Evolutionary conservation across 2,888 invertebrate genomes (phyloP).

Genomic region (Ichneumoninae sp.): DNA sequence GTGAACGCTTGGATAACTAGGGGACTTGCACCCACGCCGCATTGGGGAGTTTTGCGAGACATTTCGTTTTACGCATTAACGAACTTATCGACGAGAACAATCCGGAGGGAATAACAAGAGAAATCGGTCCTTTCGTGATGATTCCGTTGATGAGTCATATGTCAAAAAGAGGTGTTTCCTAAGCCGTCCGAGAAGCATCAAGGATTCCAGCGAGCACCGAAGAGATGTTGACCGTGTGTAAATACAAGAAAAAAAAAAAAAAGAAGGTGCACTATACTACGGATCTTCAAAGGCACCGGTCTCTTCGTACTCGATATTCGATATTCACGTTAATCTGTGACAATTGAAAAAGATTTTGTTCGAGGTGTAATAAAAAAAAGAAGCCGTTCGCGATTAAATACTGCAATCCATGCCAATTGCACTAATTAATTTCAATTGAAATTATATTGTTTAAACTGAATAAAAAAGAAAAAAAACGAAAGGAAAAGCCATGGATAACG

Average conservation of each 20-base stretch:
- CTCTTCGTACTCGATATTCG: conserved; percentile 36
- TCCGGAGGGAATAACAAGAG: conserved; percentile 17
- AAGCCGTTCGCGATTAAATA: conserved; percentile 34
- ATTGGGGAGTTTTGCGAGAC: conserved; percentile 17
- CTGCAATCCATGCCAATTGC: conserved; percentile 32
- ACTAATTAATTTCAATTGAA: conserved; percentile 19
- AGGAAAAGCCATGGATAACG: conserved; percentile 66
- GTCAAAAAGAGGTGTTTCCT: conserved; percentile 20
- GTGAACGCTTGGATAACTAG: conserved; percentile 45
- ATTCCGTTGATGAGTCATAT: conserved; percentile 47
- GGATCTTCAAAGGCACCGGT: conserved; percentile 55
- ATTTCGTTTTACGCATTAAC: conserved; percentile 18
- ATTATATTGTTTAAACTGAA: conserved; percentile 21
- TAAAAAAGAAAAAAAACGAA: conserved; percentile 7
- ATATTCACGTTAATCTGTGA: conserved; percentile 14
- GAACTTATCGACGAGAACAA: conserved; percentile 35
- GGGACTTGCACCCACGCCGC: conserved; percentile 20
- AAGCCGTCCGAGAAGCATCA: conserved; percentile 38
- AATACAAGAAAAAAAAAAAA: conserved; percentile 46
- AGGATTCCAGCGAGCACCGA: conserved; percentile 54
- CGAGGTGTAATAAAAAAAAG: conserved; percentile 11
- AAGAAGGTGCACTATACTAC: conserved; percentile 29
- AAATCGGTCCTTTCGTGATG: conserved; percentile 29
- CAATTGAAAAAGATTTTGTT: conserved; percentile 18
- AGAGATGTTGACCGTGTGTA: conserved; percentile 59